phyloP scores from a whole-genome alignment of 2,113 vertebrate genomes.

The Trematocara unimaculatum region DNA sequence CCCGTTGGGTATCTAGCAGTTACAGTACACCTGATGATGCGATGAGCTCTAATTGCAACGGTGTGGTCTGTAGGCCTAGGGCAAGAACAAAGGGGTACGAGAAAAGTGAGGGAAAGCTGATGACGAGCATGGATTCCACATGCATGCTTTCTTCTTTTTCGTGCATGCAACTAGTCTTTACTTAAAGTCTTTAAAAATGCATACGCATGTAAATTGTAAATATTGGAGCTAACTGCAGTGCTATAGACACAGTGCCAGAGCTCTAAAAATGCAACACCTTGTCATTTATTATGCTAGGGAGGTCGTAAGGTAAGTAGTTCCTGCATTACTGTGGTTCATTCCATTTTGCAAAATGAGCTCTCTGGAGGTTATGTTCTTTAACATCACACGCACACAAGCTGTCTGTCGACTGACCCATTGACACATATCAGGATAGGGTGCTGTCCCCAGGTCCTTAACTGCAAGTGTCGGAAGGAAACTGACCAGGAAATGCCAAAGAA shows the following conservation, averaged over 20 bases:
- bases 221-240: not conserved
- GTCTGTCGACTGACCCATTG: constrained; percentile 43
- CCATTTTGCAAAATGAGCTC: not conserved
- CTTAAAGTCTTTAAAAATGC: not conserved
- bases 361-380: not conserved
- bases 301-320: not conserved
- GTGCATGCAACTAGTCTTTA: not conserved
- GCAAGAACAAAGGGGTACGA: not conserved
- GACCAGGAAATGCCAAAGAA: constrained; percentile 68
- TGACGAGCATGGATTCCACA: not conserved
- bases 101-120: not conserved
- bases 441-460: constrained; percentile 7
- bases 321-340: not conserved
- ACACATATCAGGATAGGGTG: constrained; percentile 39
- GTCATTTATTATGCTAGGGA: not conserved
- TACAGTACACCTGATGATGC: constrained; percentile 58
- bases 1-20: constrained; percentile 46
- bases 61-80: constrained; percentile 2
- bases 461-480: constrained; percentile 51
- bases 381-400: constrained; percentile 14
- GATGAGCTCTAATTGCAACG: constrained; percentile 50
- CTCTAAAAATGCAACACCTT: not conserved
- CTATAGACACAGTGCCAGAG: not conserved
- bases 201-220: not conserved
- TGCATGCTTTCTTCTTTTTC: not conserved